These are phyloP conservation scores for Euwallacea similis DNA, from an alignment of 1,140 invertebrate genomes.

Conservation along the genomic window DNA sequence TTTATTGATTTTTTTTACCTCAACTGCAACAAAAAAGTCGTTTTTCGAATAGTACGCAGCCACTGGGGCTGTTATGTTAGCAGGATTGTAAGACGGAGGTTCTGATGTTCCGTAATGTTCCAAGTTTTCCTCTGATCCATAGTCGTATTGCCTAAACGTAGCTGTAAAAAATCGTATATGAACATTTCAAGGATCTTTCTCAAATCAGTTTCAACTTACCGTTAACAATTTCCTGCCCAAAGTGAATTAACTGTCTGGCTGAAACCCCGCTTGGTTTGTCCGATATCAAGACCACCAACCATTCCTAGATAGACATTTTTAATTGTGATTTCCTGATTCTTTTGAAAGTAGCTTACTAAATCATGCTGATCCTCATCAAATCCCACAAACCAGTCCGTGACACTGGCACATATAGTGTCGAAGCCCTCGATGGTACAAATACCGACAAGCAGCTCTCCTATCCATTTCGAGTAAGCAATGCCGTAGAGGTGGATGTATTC, in stretches of 20 bases:
- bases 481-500: constrained; percentile 3
- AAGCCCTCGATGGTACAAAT: constrained; percentile 13
- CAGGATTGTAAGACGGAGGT: constrained; percentile 31
- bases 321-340: background rate
- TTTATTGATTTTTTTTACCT: constrained; percentile 21
- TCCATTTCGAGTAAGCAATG: background rate
- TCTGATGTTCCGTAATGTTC: constrained; percentile 20
- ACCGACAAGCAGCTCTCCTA: background rate
- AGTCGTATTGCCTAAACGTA: constrained; percentile 39
- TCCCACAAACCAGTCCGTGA: background rate
- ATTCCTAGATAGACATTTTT: constrained; percentile 9
- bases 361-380: background rate
- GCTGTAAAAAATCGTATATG: constrained; percentile 7
- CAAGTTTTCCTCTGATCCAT: constrained; percentile 26
- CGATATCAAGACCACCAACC: constrained; percentile 15
- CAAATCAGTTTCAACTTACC: background rate
- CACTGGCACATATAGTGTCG: constrained; percentile 6
- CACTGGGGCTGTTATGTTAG: constrained; percentile 23
- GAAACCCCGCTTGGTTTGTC: constrained; percentile 31
- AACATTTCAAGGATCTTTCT: background rate
- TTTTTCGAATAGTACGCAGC: constrained; percentile 33
- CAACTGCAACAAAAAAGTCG: constrained; percentile 16
- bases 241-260: constrained; percentile 31
- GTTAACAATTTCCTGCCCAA: constrained; percentile 29
- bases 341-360: constrained; percentile 4